Conservation (phyloP, 2,113 vertebrate genomes). For the Trichechus manatus region DNA sequence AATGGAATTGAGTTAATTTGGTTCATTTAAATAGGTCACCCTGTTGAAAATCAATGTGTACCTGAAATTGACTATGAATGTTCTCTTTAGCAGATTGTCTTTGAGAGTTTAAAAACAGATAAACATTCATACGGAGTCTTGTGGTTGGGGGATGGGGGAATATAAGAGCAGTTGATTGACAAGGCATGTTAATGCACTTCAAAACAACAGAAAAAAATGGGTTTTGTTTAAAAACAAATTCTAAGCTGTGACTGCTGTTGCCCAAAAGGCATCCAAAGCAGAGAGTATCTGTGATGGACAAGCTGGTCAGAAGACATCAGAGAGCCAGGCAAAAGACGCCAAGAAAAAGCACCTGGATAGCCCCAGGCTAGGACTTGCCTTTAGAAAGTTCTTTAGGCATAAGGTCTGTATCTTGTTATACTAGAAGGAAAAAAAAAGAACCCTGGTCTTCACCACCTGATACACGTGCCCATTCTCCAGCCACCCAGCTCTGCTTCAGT, state of each 20-base stretch:
- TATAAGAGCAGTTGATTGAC: background rate
- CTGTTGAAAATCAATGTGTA: background rate
- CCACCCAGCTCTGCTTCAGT: background rate
- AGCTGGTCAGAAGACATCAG: constrained; percentile 85
- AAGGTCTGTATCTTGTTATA: constrained; percentile 92
- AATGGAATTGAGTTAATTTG: background rate
- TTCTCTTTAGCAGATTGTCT: background rate
- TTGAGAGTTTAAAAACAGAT: background rate
- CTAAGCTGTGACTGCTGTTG: constrained; percentile 82
- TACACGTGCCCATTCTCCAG: rapidly evolving
- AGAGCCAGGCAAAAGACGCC: constrained; percentile 85
- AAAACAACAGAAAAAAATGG: constrained; percentile 60
- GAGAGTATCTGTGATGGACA: constrained; percentile 85
- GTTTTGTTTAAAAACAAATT: constrained; percentile 46
- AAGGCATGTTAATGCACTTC: background rate
- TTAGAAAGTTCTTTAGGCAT: constrained; percentile 94
- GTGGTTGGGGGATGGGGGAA: background rate
- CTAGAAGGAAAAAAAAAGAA: constrained; percentile 61
- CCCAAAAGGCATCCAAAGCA: constrained; percentile 84
- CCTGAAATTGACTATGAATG: background rate
- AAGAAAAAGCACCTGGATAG: constrained; percentile 92
- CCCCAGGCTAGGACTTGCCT: constrained; percentile 87
- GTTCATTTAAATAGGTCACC: background rate
- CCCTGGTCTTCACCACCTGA: constrained; percentile 80
- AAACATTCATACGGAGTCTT: background rate